Percentiles rank a stretch among this genome's conserved stretches.
These are phyloP conservation scores for Poeciliopsis paucimaculata DNA, from an alignment of 2,797 vertebrate genomes.

Conservation along the genomic window DNA sequence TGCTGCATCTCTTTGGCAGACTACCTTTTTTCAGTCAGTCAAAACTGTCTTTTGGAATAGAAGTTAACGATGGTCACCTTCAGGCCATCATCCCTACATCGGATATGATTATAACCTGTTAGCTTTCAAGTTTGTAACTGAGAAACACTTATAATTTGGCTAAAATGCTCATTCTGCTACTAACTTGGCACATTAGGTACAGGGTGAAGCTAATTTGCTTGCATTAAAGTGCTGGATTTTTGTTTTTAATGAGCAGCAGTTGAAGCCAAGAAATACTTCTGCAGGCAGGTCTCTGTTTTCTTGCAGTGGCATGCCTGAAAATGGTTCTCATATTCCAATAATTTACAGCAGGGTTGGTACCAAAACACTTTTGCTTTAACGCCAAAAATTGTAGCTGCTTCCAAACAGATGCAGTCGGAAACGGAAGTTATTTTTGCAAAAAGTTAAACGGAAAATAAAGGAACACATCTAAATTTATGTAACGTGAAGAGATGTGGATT, in stretches of 20 bases:
- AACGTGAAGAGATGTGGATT: background rate
- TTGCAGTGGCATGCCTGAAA: background rate
- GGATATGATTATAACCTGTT: background rate
- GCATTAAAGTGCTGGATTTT: background rate
- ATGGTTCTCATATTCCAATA: background rate
- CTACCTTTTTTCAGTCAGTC: background rate
- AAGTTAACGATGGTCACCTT: background rate
- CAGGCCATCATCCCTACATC: background rate
- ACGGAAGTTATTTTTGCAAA: background rate
- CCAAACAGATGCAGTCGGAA: background rate
- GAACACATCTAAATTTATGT: background rate
- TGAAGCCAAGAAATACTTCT: background rate
- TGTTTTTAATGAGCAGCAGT: background rate
- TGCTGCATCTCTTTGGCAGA: background rate
- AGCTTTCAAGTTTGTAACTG: background rate
- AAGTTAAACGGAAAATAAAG: background rate
- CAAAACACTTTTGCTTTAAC: background rate
- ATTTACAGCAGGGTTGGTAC: background rate
- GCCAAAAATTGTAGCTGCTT: background rate
- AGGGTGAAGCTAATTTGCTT: background rate
- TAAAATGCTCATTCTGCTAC: background rate
- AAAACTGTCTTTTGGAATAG: background rate
- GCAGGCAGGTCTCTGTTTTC: background rate
- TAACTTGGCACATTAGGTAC: background rate
- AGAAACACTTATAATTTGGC: background rate